Evolutionary conservation across 2,888 invertebrate species (phyloP), one percentile per base, ranked within the genome.

Genomic region (Spatulosminthurus flaviceps): DNA sequence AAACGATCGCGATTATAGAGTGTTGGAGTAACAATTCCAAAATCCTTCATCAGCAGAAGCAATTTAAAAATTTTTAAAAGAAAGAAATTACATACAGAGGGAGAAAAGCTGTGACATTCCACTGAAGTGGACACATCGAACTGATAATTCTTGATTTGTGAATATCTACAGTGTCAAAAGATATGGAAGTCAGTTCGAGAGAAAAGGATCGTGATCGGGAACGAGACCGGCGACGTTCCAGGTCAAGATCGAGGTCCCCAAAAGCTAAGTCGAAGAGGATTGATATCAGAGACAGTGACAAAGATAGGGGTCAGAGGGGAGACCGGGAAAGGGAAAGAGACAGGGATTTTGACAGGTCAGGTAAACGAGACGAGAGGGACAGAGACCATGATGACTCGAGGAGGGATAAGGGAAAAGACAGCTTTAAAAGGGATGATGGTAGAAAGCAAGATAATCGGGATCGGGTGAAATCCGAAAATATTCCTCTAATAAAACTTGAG

Each of bases 401-500:
- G 19, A 22, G 34, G 7, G 69, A 74, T 26, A 72, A 64, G 1
- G 16, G 13, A 11, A 34, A 26, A 21, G 43, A 72, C 29, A 22
- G 74, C n/a, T n/a, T n/a, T n/a, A n/a, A n/a, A n/a, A 64, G 21
- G 11, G 74, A 74, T 74, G 60, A 74, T 7, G n/a, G 42, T 2
- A 26, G 74, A 74, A 66, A 41, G 21, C 4, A 28, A 9, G 76
- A 66, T 34, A 61, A 61, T n/a, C 51, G 76, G 13, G 34, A 66
- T 76, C 28, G 60, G n/a, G 26, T 72, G 0, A 78, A 78, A 9
- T 9, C 34, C 5, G 34, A 34, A 34, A 34, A 34, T 34, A 34
- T 34, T 7, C 34, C 34, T 9, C 9, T 34, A 9, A 34, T 34
- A 34, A 34, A 34, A 34, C 34, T 34, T 34, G 34, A 90, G 16